Percentiles rank a stretch among this genome's conserved stretches.
These are phyloP conservation scores for Melieria crassipennis DNA, from an alignment of 2,888 invertebrate genomes.

Conservation along the genomic window DNA sequence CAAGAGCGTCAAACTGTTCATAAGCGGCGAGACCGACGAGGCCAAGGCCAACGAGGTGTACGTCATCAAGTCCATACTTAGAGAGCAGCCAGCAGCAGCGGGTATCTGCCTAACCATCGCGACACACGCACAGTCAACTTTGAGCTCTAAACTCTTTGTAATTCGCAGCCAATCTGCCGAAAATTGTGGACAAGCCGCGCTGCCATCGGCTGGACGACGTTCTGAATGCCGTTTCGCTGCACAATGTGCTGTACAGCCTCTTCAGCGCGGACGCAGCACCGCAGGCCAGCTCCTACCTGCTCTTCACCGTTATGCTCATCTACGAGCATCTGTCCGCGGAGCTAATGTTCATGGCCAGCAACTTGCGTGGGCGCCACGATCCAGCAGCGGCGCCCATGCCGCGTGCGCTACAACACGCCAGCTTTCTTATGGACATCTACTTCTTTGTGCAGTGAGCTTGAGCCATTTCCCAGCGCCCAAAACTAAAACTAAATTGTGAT, in stretches of 20 bases:
- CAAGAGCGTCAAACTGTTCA: too few species aligned
- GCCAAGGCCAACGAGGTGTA: too few species aligned
- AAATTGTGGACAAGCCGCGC: conserved; percentile 36
- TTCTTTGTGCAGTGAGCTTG: conserved; percentile 70
- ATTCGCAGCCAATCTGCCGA: conserved; percentile 33
- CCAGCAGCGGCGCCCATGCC: conserved; percentile 47
- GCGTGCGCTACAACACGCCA: conserved; percentile 37
- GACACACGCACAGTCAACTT: too few species aligned
- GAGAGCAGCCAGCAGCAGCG: too few species aligned
- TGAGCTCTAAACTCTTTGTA: too few species aligned
- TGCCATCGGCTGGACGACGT: conserved; percentile 44
- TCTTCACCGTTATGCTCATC: conserved; percentile 75
- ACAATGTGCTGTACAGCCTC: conserved; percentile 46
- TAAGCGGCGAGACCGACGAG: too few species aligned
- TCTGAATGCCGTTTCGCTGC: conserved; percentile 42
- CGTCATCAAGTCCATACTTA: too few species aligned
- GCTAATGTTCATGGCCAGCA: conserved; percentile 70
- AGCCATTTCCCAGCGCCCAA: too few species aligned
- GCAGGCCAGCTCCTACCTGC: conserved; percentile 56
- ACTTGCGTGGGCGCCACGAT: conserved; percentile 37
- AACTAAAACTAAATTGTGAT: background rate
- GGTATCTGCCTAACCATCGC: too few species aligned
- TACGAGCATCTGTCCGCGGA: conserved; percentile 72
- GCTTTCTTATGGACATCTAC: conserved; percentile 58
- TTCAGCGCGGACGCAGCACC: conserved; percentile 42